phyloP scores from a whole-genome alignment of 1,140 invertebrate species.

The Ptiloglossa arizonensis region DNA sequence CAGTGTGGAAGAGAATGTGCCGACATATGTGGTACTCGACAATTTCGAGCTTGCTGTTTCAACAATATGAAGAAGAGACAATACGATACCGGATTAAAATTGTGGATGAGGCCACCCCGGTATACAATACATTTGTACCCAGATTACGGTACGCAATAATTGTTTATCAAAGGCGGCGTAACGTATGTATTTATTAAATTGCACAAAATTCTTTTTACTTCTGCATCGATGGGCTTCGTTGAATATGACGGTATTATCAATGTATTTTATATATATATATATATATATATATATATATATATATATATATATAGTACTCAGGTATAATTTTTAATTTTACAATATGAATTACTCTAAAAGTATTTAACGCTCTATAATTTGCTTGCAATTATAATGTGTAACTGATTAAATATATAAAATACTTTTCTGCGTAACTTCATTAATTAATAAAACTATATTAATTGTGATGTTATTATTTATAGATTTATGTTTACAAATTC shows the following conservation, averaged over 20 bases:
- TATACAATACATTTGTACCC: constrained; percentile 51
- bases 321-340: constrained; percentile 16
- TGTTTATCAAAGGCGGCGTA: neutral
- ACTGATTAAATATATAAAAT: neutral
- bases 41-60: constrained; percentile 85
- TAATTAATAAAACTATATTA: neutral
- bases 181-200: neutral
- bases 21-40: constrained; percentile 83
- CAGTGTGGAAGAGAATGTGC: constrained; percentile 84
- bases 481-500: neutral
- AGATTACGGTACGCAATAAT: constrained; percentile 39
- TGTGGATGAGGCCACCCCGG: constrained; percentile 61
- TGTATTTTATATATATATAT: too few species aligned
- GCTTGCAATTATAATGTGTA: neutral
- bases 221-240: neutral
- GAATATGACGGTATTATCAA: constrained; percentile 18
- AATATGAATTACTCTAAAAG: neutral
- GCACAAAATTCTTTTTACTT: constrained; percentile 10
- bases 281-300: too few species aligned
- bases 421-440: neutral
- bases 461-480: neutral
- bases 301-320: constrained; percentile 11
- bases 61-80: constrained; percentile 83
- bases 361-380: neutral
- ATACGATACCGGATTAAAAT: constrained; percentile 55